Evolutionary conservation across 2,888 invertebrate species (phyloP), one percentile per base, ranked within the genome.

Genomic region (Galerucella nymphaeae): DNA sequence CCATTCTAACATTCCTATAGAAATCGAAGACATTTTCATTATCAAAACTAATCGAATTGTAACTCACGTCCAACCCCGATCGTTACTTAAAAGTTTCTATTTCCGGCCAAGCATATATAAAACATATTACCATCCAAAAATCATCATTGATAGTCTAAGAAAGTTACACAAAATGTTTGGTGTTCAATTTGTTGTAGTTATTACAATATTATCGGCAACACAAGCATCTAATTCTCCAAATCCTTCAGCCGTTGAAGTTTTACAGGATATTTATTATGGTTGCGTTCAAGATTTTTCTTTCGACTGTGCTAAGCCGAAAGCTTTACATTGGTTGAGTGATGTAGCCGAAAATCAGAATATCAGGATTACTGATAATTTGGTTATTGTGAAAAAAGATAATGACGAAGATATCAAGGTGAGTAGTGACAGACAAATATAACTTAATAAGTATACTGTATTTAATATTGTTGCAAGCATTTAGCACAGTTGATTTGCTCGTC

Each of bases 231-330:
- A 80, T 70, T 13, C 42, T 11, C 8, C 48, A 42, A 81, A 79
- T 55, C 76, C 75, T 42, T 89, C 92, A n/a, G 93, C 92, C 2
- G 87, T 90, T 2, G 91, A 90, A 76, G 85, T 93, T 81, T 88
- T 91, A 18, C 87, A 87, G 76, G 92, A 92, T 82, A 91, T 93
- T 86, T 93, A 93, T 84, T 86, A 89, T 67, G 89, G 90, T 84
- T 93, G 93, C 81, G 84, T 93, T 63, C 91, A 90, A 83, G 90
- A 91, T 81, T 91, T 92, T 81, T 92, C 92, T 57, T 88, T 92
- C 76, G 89, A 90, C 81, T 95, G 95, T 87, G 92, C 93, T 69
- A 92, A 93, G 82, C 94, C 94, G 10, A 93, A 93, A 85, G 90
- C 94, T 61, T 85, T 95, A 82, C 89, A 91, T 77, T 95, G 94